phyloP scores from a whole-genome alignment of 1,140 invertebrate genomes.

The Rhyacophila brunnea region DNA sequence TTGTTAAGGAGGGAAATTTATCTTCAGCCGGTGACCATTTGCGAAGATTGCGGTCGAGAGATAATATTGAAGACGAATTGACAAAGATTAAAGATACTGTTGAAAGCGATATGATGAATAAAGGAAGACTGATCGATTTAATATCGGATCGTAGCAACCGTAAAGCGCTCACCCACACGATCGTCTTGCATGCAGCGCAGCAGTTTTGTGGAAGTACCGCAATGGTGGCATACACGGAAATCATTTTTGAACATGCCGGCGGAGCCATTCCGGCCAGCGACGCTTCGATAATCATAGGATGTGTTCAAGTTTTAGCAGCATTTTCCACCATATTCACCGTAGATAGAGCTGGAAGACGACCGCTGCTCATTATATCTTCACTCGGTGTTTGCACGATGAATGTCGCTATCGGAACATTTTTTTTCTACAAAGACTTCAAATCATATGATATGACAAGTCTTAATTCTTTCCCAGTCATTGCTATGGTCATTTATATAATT shows the following conservation, averaged over 20 bases:
- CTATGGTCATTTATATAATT: constrained; percentile 69
- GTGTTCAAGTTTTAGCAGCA: constrained; percentile 65
- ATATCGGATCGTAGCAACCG: constrained; percentile 62
- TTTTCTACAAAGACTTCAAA: constrained; percentile 46
- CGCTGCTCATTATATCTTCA: constrained; percentile 64
- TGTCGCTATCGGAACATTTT: constrained; percentile 59
- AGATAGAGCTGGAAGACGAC: constrained; percentile 69
- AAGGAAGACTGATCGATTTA: constrained; percentile 57
- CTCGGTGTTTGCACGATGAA: constrained; percentile 56
- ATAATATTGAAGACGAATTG: constrained; percentile 61
- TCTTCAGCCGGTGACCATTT: constrained; percentile 52
- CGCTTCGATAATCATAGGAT: constrained; percentile 65
- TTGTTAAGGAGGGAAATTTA: constrained; percentile 53
- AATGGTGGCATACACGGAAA: constrained; percentile 71
- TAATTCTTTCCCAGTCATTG: constrained; percentile 62
- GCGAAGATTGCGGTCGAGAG: constrained; percentile 52
- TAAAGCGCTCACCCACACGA: constrained; percentile 61
- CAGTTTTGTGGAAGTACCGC: constrained; percentile 74
- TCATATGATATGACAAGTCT: constrained; percentile 43
- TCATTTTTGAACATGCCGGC: constrained; percentile 63
- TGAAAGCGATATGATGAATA: constrained; percentile 55
- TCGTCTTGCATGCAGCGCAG: constrained; percentile 68
- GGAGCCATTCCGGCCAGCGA: constrained; percentile 50
- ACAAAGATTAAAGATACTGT: constrained; percentile 62
- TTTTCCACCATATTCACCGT: constrained; percentile 63